These are phyloP conservation scores for Columba janthina DNA, from an alignment of 2,113 vertebrate species.

Conservation along the genomic window DNA sequence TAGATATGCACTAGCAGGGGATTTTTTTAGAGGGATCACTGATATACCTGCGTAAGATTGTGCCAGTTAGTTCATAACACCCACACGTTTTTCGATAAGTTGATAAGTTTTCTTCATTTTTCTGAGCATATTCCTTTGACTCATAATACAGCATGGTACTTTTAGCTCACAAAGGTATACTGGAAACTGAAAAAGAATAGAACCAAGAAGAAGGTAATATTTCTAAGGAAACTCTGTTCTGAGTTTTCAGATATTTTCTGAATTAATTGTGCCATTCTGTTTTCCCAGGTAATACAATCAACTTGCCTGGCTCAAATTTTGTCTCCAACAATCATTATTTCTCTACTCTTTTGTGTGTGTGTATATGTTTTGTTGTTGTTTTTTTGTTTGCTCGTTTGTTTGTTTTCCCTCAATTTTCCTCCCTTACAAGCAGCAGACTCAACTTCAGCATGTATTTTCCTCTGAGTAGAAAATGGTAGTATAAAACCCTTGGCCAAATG, in stretches of 20 bases:
- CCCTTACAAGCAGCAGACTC: background rate
- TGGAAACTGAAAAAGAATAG: background rate
- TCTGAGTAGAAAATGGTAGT: rapidly evolving
- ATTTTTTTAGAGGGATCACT: background rate
- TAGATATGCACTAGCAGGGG: background rate
- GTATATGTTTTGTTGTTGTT: too few species aligned
- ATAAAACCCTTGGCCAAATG: background rate
- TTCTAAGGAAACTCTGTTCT: background rate
- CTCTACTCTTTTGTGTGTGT: background rate
- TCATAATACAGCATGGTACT: background rate
- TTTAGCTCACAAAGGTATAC: background rate
- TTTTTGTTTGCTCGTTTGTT: background rate
- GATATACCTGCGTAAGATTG: background rate
- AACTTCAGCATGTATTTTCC: background rate
- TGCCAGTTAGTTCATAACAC: background rate
- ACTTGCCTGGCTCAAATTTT: background rate
- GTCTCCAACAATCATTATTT: background rate
- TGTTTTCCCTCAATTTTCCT: background rate
- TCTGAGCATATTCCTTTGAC: background rate
- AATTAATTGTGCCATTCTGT: background rate
- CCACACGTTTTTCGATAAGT: background rate
- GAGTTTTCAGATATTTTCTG: background rate
- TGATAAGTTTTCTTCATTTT: background rate
- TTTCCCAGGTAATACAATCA: background rate
- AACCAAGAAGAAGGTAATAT: background rate